Evolutionary conservation across 1,140 invertebrate genomes (phyloP), one percentile per base, ranked within the genome.

Genomic region (Dendroctonus valens): DNA sequence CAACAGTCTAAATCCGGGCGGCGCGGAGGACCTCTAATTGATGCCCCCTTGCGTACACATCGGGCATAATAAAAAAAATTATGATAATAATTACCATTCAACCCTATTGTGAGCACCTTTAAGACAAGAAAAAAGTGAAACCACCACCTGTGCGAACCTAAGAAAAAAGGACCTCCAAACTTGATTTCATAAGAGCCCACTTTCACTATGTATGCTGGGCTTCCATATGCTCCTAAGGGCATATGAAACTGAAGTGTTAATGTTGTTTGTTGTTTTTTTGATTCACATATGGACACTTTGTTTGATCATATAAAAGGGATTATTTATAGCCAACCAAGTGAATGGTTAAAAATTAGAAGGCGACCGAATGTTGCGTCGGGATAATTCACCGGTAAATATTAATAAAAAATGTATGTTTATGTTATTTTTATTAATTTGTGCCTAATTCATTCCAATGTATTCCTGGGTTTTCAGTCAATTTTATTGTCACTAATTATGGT

Each of bases 31-130:
- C 42, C 39, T 41, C 60, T 61, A 61, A 61, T 61, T 61, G 59
- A 61, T 61, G 59, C 59, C 46, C 48, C 37, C 26, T 38, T 61
- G 41, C 57, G 14, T 40, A 49, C 46, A 52, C 26, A 26, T 26
- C 26, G 26, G 26, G 26, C 26, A 53, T 52, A 63, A 63, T n/a
- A 63, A 54, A 63, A 49, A 46, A 63, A 51, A 51, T 50, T 61
- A 61, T 61, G 54, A 63, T 63, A 63, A 63, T 63, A 63, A 63
- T 63, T 63, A 63, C 60, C 52, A 63, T 63, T 63, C 60, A 61
- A 39, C 60, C 60, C 60, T 42, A 63, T 63, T 63, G 60, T 54
- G 60, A 54, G 60, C 60, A 63, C 60, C 60, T 63, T 63, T 63
- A 63, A 63, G 46, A 63, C 60, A 61, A 63, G 51, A 54, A 63